A percentile compares a stretch with the other conserved stretches of the same genome.
Conservation (phyloP, 2,888 invertebrate genomes). For the Lithophane ornitopus region DNA sequence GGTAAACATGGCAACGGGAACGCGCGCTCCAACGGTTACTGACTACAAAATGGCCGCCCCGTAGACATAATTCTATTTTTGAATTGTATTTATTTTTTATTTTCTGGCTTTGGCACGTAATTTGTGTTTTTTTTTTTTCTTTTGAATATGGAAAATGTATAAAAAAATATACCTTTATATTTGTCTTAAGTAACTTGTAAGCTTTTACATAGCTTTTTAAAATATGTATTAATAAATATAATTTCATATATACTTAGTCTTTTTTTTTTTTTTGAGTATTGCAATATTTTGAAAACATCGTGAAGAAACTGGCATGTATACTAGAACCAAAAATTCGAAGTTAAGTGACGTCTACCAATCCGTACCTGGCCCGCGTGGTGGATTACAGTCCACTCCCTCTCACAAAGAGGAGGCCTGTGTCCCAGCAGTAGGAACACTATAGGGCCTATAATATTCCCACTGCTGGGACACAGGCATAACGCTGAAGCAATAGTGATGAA, state of each 20-base stretch:
- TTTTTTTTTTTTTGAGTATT: background rate
- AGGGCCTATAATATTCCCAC: too few species aligned
- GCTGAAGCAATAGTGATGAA: too few species aligned
- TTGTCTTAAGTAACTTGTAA: background rate
- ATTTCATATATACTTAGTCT: background rate
- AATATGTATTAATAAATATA: conserved; percentile 26
- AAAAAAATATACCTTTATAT: conserved; percentile 17
- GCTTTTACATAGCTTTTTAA: background rate
- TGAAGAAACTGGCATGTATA: too few species aligned
- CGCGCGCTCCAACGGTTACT: conserved; percentile 71
- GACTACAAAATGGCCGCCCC: conserved; percentile 66
- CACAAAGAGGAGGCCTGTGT: too few species aligned
- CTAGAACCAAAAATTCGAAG: too few species aligned
- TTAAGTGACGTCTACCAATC: too few species aligned
- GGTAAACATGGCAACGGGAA: conserved; percentile 57
- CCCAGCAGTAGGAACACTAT: too few species aligned
- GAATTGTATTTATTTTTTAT: conserved; percentile 48
- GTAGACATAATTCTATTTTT: conserved; percentile 46
- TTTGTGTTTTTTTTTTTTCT: background rate
- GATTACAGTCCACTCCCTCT: too few species aligned
- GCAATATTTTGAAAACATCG: too few species aligned
- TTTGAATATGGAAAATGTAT: conserved; percentile 28
- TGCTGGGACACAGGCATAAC: too few species aligned
- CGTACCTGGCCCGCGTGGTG: too few species aligned
- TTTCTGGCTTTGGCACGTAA: background rate